Base-by-base conservation (phyloP, 2,113 vertebrate genomes). In the Hippocampus barbouri region DNA sequence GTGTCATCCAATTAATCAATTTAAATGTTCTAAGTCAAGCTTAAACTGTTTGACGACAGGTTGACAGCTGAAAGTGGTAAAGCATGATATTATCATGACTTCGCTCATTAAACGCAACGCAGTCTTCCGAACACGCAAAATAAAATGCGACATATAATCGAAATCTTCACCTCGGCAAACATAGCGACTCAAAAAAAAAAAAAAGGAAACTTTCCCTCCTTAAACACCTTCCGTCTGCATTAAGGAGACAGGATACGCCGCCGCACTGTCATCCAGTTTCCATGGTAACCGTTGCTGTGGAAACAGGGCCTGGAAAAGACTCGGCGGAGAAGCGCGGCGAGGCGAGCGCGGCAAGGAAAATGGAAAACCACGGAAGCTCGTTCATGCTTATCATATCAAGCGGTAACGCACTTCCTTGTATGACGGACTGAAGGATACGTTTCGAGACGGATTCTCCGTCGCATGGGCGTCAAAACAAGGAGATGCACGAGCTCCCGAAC, bases 201-300 rank as follows among this genome's bases (percentile, higher is more conserved):
- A 60, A 74, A 70, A 40, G 64, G 62, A 62, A 85, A 87, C 74
- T 85, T 87, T 88, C 75, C 66, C 72, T 75, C 54, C 64, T 51
- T 16, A 38, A 77, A 81, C 82, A 87, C 80, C 79, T 82, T 80
- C 85, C 23, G 53, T 51, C 70, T 66, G 77, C 61, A 40, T 74
- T 73, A 77, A 86, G 78, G 71, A 81, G 84, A 83, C 65, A 84
- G 85, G 86, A 88, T 85, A 86, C 73, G 41, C 84, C 73, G 41
- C 84, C 82, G 89, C 86, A 86, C 89, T 92, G 90, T 89, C 91
- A 92, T 89, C 86, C 83, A 87, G 91, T 93, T 92, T 90, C 93
- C 90, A 93, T 92, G 91, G 93, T 84, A 90, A 92, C 91, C 82
- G 91, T 92, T 90, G 88, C 91, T 90, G 93, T 93, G 90, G 93